Evolutionary conservation across 2,888 invertebrate genomes (phyloP), one percentile per base, ranked within the genome.

Genomic region (Drosophila recens): DNA sequence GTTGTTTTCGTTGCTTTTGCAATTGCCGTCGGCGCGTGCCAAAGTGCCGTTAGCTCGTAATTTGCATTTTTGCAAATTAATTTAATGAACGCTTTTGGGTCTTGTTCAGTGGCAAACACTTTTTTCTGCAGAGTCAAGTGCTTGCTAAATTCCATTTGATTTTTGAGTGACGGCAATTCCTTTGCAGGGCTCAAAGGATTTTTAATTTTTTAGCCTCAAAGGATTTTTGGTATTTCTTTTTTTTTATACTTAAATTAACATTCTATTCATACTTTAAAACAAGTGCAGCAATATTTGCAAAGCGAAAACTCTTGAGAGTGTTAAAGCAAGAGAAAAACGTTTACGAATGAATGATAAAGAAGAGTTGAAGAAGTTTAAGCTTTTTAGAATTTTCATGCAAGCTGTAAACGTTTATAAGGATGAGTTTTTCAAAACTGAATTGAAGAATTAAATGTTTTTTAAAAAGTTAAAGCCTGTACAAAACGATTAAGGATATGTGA

Each of bases 11-110:
- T 46, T 59, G 48, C 30, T 42, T 52, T 43, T 80, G 80, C 49
- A 69, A 70, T 66, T 78, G 73, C 72, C 30, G 59, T n/a, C 66
- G 75, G 79, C 80, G 86, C 87, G 89, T 87, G 87, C 89, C 88
- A 73, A 87, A 87, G 87, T 87, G 88, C 73, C 75, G 86, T 88
- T 86, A 82, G 85, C 65, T 74, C 77, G 38, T 86, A 83, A 90
- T 87, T 86, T 87, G 88, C 89, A 87, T 87, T 87, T 85, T 87
- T 80, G 78, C 88, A 89, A 89, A 86, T 82, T 89, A 86, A 89
- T 89, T 89, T 86, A 86, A 86, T 88, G 88, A 86, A 86, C 80
- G 80, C 82, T 80, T 89, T 87, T 72, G 54, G 73, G 82, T 75
- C 71, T 69, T 80, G 75, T 75, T 88, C 86, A 80, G 86, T 80